Conservation (phyloP, 2,888 invertebrate species). For the Linnaemya tessellans region DNA sequence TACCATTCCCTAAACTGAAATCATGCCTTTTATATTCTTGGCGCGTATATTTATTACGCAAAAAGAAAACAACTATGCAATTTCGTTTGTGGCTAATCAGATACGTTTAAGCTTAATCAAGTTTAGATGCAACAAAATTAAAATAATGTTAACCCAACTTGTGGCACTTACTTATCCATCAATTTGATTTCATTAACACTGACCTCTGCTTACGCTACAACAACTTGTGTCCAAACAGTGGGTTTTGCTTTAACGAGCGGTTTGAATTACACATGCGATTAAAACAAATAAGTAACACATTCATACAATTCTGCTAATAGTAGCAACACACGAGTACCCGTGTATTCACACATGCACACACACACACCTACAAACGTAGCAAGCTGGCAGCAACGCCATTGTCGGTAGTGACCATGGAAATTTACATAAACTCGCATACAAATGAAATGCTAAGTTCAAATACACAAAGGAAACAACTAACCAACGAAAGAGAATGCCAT, state of each 20-base stretch:
- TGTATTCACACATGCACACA: not conserved
- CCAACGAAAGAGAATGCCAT: constrained; percentile 6
- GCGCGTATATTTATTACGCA: too few species aligned
- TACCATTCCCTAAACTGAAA: too few species aligned
- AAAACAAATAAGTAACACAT: not conserved
- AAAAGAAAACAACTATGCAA: too few species aligned
- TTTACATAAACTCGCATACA: constrained; percentile 9
- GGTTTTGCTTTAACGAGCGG: constrained; percentile 3
- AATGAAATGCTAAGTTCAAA: not conserved
- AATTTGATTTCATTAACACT: not conserved
- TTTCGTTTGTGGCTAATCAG: too few species aligned
- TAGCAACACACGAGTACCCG: not conserved
- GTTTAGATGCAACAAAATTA: too few species aligned
- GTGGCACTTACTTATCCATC: too few species aligned
- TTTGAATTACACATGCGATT: constrained; percentile 3
- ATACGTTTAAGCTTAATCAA: too few species aligned
- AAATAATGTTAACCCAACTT: not conserved
- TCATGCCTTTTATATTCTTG: too few species aligned
- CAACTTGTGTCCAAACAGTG: not conserved
- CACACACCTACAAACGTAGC: not conserved
- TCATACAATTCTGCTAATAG: not conserved
- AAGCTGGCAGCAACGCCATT: not conserved
- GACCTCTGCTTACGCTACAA: not conserved
- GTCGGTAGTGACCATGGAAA: constrained; percentile 15
- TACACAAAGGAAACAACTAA: constrained; percentile 24